A percentile compares a stretch with the other conserved stretches of the same genome.
phyloP scores from a whole-genome alignment of 1,140 invertebrate genomes.

The Papilio machaon region DNA sequence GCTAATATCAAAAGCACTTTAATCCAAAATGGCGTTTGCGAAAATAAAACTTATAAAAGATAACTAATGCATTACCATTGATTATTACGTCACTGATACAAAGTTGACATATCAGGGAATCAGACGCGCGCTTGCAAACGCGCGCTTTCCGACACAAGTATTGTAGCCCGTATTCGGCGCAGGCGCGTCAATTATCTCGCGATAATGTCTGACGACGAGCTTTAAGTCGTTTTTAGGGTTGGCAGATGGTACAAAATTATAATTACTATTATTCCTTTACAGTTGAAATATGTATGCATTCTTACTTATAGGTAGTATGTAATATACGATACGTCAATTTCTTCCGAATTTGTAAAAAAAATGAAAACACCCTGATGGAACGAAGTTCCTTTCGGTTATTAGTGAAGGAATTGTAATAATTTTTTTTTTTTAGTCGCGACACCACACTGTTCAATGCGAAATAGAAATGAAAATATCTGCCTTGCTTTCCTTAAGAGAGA shows the following conservation, averaged over 20 bases:
- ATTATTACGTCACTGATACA: conserved; percentile 6
- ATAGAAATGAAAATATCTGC: too few species aligned
- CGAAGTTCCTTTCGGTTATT: too few species aligned
- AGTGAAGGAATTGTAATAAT: too few species aligned
- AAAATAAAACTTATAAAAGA: conserved; percentile 33
- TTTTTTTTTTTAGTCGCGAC: too few species aligned
- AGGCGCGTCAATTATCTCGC: conserved; percentile 47
- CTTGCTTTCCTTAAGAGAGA: too few species aligned
- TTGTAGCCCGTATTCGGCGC: conserved; percentile 5
- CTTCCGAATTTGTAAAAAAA: too few species aligned
- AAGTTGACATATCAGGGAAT: conserved; percentile 4
- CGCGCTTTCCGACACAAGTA: not conserved
- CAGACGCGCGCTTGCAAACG: not conserved
- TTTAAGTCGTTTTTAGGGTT: conserved; percentile 49
- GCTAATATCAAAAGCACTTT: not conserved
- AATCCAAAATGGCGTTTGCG: not conserved
- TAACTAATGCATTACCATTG: conserved; percentile 21
- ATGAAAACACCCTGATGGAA: too few species aligned
- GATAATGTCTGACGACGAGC: conserved; percentile 52
- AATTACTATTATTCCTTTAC: not conserved
- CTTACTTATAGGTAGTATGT: not conserved
- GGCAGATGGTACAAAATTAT: conserved; percentile 28
- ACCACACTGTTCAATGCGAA: too few species aligned
- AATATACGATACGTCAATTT: too few species aligned
- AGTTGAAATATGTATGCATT: not conserved